Base-by-base conservation (phyloP, 2,888 invertebrate genomes). In the Caenorhabditis macrosperma region DNA sequence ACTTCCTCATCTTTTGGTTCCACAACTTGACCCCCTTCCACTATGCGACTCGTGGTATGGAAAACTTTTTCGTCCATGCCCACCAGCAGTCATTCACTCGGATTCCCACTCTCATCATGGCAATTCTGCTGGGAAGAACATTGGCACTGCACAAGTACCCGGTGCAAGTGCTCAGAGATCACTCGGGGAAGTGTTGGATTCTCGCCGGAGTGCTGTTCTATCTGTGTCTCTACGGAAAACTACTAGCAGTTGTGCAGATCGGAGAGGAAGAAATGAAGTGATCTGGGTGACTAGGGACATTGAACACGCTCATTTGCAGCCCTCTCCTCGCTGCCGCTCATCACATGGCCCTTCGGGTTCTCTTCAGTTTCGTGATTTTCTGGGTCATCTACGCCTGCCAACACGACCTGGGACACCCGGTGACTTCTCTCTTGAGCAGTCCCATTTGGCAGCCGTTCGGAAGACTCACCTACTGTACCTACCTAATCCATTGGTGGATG, bases 381-480 rank as follows among this genome's bases (percentile, higher is more conserved):
- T 92, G 92, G 92, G 88, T 92, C 15, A 89, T 91, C 24, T 89
- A 91, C 71, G 91, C 91, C 12, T 92, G 92, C 79, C 88, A 89
- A n/a, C 90, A 87, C 20, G 91, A 91, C 38, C 87, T 91, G 72
- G 92, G 91, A 78, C 91, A 91, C 6, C 68, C 72, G 6, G 76
- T 85, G 52, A 79, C 81, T 48, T 30, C 57, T 2, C 82, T 87
- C 55, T 76, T 87, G 77, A 71, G 71, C 28, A 81, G 81, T 78
- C 66, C 72, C 7, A 54, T 82, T 9, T 87, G 87, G 87, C 93
- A 95, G 88, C 96, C 97, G 0, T 92, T 97, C 60, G 95, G 96
- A 88, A 93, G 96, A 66, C 93, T 97, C 79, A 95, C 96, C 4
- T 97, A 96, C 92, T 95, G 96, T 91, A 95, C 96, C 38, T 97